These are phyloP conservation scores for Dreissena rostriformis DNA, from an alignment of 1,140 invertebrate species.

Conservation along the genomic window DNA sequence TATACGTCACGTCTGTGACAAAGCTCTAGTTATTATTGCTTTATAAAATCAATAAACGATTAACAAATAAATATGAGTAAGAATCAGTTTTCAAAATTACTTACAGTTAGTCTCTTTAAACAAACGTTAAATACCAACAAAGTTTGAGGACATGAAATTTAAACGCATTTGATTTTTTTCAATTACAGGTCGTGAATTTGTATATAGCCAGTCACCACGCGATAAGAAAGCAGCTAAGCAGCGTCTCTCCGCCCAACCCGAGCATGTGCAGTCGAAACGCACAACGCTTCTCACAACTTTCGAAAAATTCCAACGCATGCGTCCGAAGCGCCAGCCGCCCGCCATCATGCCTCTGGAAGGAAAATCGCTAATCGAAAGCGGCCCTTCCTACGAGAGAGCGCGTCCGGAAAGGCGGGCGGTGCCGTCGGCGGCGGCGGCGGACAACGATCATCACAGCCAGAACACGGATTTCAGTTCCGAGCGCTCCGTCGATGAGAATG, in stretches of 20 bases:
- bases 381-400: conserved; percentile 27
- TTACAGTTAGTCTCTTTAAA: too few relatives aligned
- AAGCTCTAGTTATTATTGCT: too few relatives aligned
- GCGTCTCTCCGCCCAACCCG: conserved; percentile 2
- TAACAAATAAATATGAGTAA: too few relatives aligned
- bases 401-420: background rate
- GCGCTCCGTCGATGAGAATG: conserved; percentile 62
- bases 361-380: conserved; percentile 68
- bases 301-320: conserved; percentile 72
- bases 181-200: conserved; percentile 43
- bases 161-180: background rate
- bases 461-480: background rate
- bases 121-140: too few relatives aligned
- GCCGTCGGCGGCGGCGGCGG: background rate
- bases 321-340: conserved; percentile 65
- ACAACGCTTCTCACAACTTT: conserved; percentile 68
- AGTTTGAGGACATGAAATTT: too few relatives aligned
- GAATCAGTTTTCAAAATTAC: too few relatives aligned
- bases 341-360: conserved; percentile 71
- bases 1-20: too few relatives aligned
- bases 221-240: background rate
- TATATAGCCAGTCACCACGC: conserved; percentile 39
- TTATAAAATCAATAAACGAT: background rate
- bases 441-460: background rate
- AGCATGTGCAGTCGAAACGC: background rate